Conservation (phyloP, 2,797 vertebrate genomes). For the Myotis daubentonii region DNA sequence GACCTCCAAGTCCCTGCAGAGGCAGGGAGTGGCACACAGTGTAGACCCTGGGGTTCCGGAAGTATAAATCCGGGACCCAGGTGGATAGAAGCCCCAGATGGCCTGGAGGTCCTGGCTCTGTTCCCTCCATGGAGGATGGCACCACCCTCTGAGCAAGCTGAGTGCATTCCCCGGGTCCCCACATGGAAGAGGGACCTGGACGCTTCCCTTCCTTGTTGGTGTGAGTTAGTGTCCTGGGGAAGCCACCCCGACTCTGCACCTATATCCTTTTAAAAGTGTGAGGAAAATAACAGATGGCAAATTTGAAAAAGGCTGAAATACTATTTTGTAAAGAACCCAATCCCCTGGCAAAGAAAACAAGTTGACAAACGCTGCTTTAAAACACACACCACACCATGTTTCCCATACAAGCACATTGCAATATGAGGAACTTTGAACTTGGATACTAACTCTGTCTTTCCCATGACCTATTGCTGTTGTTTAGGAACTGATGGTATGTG, state of each 20-base stretch:
- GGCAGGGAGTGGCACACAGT: constrained; percentile 84
- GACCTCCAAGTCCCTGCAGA: constrained; percentile 84
- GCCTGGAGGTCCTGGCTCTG: constrained; percentile 60
- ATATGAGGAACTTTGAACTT: accelerated
- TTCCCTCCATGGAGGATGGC: neutral
- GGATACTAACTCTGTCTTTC: neutral
- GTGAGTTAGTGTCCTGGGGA: neutral
- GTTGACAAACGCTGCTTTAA: accelerated
- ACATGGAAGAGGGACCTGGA: accelerated
- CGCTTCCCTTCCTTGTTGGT: neutral
- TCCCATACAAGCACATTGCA: accelerated
- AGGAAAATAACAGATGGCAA: neutral
- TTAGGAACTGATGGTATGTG: accelerated
- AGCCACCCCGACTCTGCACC: neutral
- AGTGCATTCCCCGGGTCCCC: too few species aligned
- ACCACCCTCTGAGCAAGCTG: neutral
- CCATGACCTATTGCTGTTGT: accelerated
- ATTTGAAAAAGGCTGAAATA: neutral
- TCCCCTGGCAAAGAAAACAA: too few species aligned
- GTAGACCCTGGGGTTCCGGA: constrained; percentile 87
- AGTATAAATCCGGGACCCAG: constrained; percentile 88
- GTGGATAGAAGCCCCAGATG: constrained; percentile 86
- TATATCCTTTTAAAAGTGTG: neutral
- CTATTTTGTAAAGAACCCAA: neutral
- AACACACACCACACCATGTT: neutral